Base-by-base conservation (phyloP, 2,888 invertebrate genomes). In the Malacosoma neustria region DNA sequence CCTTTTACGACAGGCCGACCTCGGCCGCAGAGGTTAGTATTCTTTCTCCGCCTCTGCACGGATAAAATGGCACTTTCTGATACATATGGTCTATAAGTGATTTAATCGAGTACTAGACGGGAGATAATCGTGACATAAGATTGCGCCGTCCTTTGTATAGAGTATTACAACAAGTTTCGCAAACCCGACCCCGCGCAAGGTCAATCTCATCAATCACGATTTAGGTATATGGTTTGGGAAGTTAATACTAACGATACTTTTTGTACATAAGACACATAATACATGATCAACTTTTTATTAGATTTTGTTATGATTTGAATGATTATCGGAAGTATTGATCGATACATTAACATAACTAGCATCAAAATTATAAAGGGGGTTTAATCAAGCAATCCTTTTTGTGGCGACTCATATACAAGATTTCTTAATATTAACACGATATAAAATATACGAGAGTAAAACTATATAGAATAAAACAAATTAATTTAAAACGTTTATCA, bases 161-260 rank as follows among this genome's bases (percentile, higher is more conserved):
- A 9, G 22, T 22, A 22, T 22, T 22, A 22, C 22, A 22, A 22
- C 22, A 5, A 22, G 22, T 22, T 22, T 22, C 22, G 22, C 22
- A 22, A 22, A 22, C 22, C n/a, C 22, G 22, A 22, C 22, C 22
- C 9, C 22, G 22, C 9, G 9, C 22, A 22, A 22, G 22, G 22
- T 22, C 22, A 9, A 22, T 22, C 6, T 22, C 22, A 22, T 22
- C 9, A 22, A 22, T 22, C 22, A 22, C 9, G 4, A 22, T 22
- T 22, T 7, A n/a, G n/a, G n/a, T 40, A 35, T 37, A 22, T 34
- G n/a, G 29, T 13, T 34, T 34, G 12, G 13, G 11, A 14, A 33
- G n/a, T n/a, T n/a, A n/a, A n/a, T n/a, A n/a, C n/a, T n/a, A n/a
- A n/a, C n/a, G n/a, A n/a, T n/a, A n/a, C n/a, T n/a, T n/a, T 9